phyloP scores from a whole-genome alignment of 2,797 vertebrate genomes.

The Nyctibius grandis region DNA sequence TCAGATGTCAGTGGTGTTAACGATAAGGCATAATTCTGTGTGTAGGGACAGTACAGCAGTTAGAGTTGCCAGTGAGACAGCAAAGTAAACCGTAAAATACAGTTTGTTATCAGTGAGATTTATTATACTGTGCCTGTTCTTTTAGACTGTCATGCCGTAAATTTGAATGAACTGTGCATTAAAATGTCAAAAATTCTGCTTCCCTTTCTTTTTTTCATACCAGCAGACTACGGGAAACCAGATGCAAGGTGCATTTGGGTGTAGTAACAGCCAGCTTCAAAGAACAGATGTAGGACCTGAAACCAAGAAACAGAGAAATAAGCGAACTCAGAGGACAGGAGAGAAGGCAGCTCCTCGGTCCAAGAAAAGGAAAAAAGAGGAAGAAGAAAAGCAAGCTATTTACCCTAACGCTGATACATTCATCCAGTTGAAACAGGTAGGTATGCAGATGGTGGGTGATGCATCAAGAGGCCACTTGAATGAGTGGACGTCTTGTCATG shows the following conservation, averaged over 20 bases:
- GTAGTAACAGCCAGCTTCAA: conserved; percentile 79
- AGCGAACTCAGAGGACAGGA: conserved; percentile 84
- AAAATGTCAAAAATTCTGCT: conserved; percentile 5
- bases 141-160: background rate
- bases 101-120: background rate
- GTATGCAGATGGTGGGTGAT: background rate
- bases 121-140: background rate
- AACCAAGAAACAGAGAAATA: conserved; percentile 92
- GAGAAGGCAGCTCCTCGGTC: conserved; percentile 91
- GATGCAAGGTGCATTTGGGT: conserved; percentile 76
- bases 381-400: conserved; percentile 88
- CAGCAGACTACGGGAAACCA: conserved; percentile 83
- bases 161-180: background rate
- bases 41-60: background rate
- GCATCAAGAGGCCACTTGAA: too few species aligned
- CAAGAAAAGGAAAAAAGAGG: conserved; percentile 96
- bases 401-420: conserved; percentile 82
- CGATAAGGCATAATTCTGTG: background rate
- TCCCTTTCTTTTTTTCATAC: background rate
- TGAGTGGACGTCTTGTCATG: background rate
- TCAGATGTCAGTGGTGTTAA: background rate
- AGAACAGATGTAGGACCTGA: conserved; percentile 80
- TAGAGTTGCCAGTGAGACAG: background rate
- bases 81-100: background rate
- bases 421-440: conserved; percentile 92